These are phyloP conservation scores for Xylocampa areola DNA, from an alignment of 2,888 invertebrate genomes.

Conservation along the genomic window DNA sequence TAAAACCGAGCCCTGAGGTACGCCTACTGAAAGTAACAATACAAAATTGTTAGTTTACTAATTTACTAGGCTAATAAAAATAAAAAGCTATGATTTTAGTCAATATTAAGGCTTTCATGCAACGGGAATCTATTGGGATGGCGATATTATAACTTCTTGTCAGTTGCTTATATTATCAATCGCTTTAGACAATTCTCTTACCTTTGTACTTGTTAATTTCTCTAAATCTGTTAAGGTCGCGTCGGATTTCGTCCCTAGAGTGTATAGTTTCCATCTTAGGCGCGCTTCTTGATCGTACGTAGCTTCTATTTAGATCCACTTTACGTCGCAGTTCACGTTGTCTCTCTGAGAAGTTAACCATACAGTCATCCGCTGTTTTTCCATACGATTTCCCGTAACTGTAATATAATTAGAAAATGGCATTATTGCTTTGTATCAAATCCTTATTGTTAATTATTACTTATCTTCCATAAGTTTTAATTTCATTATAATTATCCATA, in stretches of 20 bases:
- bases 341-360: slow-evolving; percentile 87
- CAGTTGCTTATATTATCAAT: slow-evolving; percentile 10
- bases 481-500: background rate
- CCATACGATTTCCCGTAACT: slow-evolving; percentile 90
- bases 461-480: slow-evolving; percentile 14
- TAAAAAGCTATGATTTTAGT: too few species aligned
- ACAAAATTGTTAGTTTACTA: too few species aligned
- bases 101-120: background rate
- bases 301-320: slow-evolving; percentile 82
- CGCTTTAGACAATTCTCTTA: slow-evolving; percentile 52
- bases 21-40: slow-evolving; percentile 7
- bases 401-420: slow-evolving; percentile 10
- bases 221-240: slow-evolving; percentile 85
- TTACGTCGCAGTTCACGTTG: slow-evolving; percentile 81
- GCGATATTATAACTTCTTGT: background rate
- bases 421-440: background rate
- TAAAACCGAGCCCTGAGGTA: slow-evolving; percentile 44
- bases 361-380: slow-evolving; percentile 90
- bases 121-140: background rate
- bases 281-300: slow-evolving; percentile 86
- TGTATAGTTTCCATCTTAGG: slow-evolving; percentile 90
- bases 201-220: slow-evolving; percentile 89
- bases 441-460: slow-evolving; percentile 9
- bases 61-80: too few species aligned
- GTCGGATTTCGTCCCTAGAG: slow-evolving; percentile 87